Base-by-base conservation (phyloP, 2,888 invertebrate genomes). In the Holacanthella duospinosa region DNA sequence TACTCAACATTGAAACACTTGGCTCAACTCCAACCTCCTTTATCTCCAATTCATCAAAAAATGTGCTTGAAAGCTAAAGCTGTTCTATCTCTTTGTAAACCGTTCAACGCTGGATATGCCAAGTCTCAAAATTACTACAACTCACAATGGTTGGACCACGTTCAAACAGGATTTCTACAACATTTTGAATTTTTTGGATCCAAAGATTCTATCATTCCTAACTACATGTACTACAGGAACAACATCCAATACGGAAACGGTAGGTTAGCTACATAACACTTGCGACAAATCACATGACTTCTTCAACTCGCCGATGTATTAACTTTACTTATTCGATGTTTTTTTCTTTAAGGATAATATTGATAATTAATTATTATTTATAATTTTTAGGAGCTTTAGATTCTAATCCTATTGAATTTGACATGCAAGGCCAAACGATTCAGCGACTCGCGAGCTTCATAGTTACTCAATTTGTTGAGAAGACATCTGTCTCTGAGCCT, bases 151-250 rank as follows among this genome's bases (percentile, higher is more conserved):
- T 75, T 75, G 21, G 75, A 80, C 2, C 75, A 79, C 64, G 74
- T 77, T 77, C 82, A 77, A 73, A 65, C 80, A 3, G 77, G 77
- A 25, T 78, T 80, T 72, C 75, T 78, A 65, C 73, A 77, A 27
- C 75, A 78, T 25, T 28, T 72, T 6, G 75, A 79, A 6, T 78
- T 77, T 65, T 80, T 83, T 65, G 83, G 83, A 43, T 82, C 84
- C 64, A 80, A 82, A 24, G 84, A 86, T 73, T 80, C 78, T 67
- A 70, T 79, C 19, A 71, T 81, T 54, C 85, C 86, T 9, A 70
- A 66, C 60, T 57, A 65, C 63, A 25, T 70, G 21, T 65, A 60
- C 65, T 65, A 62, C 62, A 27, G 36, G 27, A 62, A 65, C 60
- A 57, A 36, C 57, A 54, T 56, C 58, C 21, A 60, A n/a, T 63